Evolutionary conservation across 1,140 invertebrate species (phyloP).

Genomic region (Platyscapa corneri): DNA sequence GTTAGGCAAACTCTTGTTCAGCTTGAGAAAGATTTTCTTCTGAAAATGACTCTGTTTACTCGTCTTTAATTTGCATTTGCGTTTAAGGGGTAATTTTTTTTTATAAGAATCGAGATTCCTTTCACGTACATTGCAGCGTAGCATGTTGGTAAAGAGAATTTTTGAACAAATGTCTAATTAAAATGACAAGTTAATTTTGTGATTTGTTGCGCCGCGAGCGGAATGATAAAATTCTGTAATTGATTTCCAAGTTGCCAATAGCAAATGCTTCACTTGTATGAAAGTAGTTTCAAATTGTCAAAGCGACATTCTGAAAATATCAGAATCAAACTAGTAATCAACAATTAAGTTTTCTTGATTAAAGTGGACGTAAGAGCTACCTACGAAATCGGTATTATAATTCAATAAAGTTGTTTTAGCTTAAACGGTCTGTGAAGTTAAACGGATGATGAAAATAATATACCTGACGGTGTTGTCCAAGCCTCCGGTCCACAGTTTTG

Average conservation of each 20-base stretch:
- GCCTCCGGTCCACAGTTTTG: slow-evolving; percentile 97
- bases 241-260: no score
- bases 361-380: no score
- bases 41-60: neutral
- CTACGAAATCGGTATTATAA: neutral
- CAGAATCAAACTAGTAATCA: no score
- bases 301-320: no score
- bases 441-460: neutral
- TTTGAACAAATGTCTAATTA: neutral
- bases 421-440: no score
- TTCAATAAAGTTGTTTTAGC: neutral
- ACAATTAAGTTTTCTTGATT: no score
- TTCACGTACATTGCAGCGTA: neutral
- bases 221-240: no score
- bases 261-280: no score
- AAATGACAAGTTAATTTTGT: neutral
- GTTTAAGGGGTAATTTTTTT: neutral
- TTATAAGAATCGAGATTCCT: neutral
- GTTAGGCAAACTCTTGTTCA: neutral
- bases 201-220: no score
- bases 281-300: no score
- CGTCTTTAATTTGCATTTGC: neutral
- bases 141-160: neutral
- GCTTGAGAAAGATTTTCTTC: neutral
- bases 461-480: slow-evolving; percentile 92